Evolutionary conservation across 2,113 vertebrate genomes (phyloP), one percentile per base, ranked within the genome.

Genomic region (Tylochromis polylepis): DNA sequence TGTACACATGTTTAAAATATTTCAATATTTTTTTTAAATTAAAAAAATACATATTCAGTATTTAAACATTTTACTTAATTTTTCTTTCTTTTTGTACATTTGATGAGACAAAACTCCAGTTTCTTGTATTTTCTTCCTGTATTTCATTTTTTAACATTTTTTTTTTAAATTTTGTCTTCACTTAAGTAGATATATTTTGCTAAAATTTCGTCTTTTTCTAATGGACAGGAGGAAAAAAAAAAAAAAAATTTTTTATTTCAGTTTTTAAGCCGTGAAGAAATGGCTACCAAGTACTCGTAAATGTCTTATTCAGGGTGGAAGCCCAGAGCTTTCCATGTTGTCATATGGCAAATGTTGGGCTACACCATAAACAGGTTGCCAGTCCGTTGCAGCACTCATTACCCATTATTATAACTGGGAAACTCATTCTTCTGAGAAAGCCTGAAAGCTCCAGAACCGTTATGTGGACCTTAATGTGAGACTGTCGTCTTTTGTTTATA

Each of bases 361-460:
- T 29, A 49, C 10, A 75, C 16, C 0, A 75, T 29, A 11, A 16
- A 51, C 29, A 77, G 16, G 43, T 31, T 29, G 38, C 65, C 65
- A 2, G 65, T 70, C 34, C 7, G 0, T 22, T 14, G 22, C 22
- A 9, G 3, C 67, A 22, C 3, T 4, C 24, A 49, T 29, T 12
- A 51, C n/a, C 36, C 62, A 22, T 67, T 67, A 67, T 41, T 41
- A 75, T 27, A 77, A 51, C 70, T 31, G 67, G 8, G 41, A 51
- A 31, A 16, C 15, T 49, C 15, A 49, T 49, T 75, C 38, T 27
- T 72, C 43, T 20, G 24, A 53, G 72, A 31, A 51, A n/a, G 72
- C 27, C 46, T 3, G 0, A 53, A 77, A 77, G 43, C 72, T 53
- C 72, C 46, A 77, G 1, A 77, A 53, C 43, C 31, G 72, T 27